A percentile compares a stretch with the other conserved stretches of the same genome.
Conservation (phyloP, 2,797 vertebrate species). For the Tauraco hartlaubi region DNA sequence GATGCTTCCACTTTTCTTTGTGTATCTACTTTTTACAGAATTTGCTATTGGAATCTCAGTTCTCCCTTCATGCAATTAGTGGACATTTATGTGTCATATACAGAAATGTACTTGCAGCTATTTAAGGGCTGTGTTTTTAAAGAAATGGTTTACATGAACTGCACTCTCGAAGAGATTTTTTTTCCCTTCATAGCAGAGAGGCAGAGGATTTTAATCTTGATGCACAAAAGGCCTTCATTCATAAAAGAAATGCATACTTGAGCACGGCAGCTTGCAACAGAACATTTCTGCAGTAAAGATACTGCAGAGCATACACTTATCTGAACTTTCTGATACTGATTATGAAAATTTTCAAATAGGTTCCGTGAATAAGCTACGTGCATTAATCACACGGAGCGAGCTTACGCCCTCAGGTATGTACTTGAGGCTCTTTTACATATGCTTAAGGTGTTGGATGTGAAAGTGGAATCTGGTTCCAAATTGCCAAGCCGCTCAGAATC, state of each 20-base stretch:
- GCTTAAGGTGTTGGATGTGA: background rate
- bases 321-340: background rate
- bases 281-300: conserved; percentile 65
- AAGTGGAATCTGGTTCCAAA: background rate
- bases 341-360: background rate
- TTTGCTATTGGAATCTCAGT: conserved; percentile 82
- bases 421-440: background rate
- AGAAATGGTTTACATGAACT: conserved; percentile 80
- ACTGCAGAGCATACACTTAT: background rate
- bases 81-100: conserved; percentile 84
- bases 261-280: conserved; percentile 62
- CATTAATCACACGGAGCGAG: background rate
- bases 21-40: conserved; percentile 85
- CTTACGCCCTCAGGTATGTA: background rate
- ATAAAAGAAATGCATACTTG: conserved; percentile 73
- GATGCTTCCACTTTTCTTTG: conserved; percentile 90
- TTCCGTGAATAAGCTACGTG: background rate
- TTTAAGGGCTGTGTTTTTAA: conserved; percentile 81
- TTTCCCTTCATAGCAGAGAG: conserved; percentile 68
- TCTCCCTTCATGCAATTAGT: conserved; percentile 86
- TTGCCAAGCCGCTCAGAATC: background rate
- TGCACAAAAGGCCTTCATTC: conserved; percentile 80
- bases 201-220: conserved; percentile 80
- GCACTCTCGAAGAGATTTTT: conserved; percentile 72
- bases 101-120: conserved; percentile 78